A percentile compares a stretch with the other conserved stretches of the same genome.
Conservation (phyloP, 2,113 vertebrate genomes). For the Shinisaurus crocodilurus region DNA sequence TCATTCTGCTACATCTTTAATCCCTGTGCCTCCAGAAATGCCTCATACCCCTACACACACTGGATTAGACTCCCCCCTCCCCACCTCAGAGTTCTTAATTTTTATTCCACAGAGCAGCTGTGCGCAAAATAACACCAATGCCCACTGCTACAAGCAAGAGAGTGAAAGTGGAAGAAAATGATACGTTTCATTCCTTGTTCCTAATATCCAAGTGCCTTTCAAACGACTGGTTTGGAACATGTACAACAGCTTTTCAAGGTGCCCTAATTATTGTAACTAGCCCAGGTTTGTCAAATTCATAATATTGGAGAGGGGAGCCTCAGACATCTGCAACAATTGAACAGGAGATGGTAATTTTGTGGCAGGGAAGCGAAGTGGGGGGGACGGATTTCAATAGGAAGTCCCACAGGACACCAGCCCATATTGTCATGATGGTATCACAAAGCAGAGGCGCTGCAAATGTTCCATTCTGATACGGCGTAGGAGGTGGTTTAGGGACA, state of each 20-base stretch:
- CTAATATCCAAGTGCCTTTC: constrained; percentile 72
- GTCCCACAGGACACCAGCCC: neutral
- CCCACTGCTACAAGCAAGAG: constrained; percentile 50
- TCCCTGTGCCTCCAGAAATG: constrained; percentile 17
- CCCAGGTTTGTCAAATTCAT: constrained; percentile 45
- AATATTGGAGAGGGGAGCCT: neutral
- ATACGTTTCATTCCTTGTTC: constrained; percentile 69
- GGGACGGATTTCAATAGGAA: constrained; percentile 41
- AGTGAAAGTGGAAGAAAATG: constrained; percentile 73
- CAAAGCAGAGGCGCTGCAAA: fast-evolving
- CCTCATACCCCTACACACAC: neutral
- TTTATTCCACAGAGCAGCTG: constrained; percentile 52
- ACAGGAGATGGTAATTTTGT: constrained; percentile 59
- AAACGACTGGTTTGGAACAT: constrained; percentile 69
- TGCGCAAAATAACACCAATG: constrained; percentile 60
- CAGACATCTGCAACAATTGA: constrained; percentile 47
- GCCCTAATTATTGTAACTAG: constrained; percentile 62
- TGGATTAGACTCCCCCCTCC: neutral
- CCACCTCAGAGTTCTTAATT: neutral
- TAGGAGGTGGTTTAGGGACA: neutral
- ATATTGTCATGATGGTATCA: neutral
- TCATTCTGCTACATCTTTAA: neutral
- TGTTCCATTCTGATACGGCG: fast-evolving
- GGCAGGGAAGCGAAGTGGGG: neutral
- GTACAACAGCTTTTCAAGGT: constrained; percentile 69